These are phyloP conservation scores for Pinna nobilis DNA, from an alignment of 1,140 invertebrate genomes.

Conservation along the genomic window DNA sequence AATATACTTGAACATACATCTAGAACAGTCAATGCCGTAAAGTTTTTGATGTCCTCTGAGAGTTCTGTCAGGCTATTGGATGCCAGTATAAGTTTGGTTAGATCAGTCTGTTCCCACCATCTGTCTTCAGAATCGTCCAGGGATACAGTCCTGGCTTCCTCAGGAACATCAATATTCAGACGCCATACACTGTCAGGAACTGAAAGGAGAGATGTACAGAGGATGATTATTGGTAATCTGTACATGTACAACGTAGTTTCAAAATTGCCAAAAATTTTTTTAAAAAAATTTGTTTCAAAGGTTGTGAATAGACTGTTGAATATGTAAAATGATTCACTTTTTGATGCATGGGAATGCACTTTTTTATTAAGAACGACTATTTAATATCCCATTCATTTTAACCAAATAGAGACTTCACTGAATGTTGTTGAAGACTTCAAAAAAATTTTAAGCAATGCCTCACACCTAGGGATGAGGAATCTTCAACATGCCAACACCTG, in stretches of 20 bases:
- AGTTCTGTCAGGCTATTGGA: conserved; percentile 84
- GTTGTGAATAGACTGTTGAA: not conserved
- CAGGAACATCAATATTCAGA: conserved; percentile 84
- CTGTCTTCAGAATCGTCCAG: conserved; percentile 83
- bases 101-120: conserved; percentile 91
- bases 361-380: too few relatives aligned
- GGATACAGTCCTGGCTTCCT: conserved; percentile 78
- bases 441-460: too few relatives aligned
- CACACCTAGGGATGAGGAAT: too few relatives aligned
- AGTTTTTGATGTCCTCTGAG: conserved; percentile 82
- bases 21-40: conserved; percentile 83
- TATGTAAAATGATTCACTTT: not conserved
- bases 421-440: too few relatives aligned
- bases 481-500: too few relatives aligned
- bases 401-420: too few relatives aligned
- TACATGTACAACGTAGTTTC: not conserved
- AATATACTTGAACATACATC: conserved; percentile 78
- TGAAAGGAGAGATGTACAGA: conserved; percentile 66
- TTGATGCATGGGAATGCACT: conserved; percentile 5
- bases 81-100: conserved; percentile 87
- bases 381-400: too few relatives aligned
- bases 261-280: not conserved
- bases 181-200: conserved; percentile 89
- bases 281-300: not conserved
- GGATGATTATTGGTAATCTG: not conserved